A percentile compares a stretch with the other conserved stretches of the same genome.
These are phyloP conservation scores for Python bivittatus DNA, from an alignment of 2,113 vertebrate species.

Conservation along the genomic window DNA sequence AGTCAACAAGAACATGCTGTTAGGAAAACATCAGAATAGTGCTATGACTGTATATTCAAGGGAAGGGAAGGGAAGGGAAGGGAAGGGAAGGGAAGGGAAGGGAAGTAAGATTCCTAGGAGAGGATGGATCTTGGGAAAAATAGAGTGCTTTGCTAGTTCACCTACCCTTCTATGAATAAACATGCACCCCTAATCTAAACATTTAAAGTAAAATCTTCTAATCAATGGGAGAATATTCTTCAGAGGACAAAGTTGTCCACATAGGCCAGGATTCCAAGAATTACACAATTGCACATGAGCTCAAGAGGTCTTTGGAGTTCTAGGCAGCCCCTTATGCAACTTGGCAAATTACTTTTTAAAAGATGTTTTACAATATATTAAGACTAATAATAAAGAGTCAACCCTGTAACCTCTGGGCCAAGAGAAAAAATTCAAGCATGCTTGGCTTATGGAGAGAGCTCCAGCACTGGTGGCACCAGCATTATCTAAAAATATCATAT, in stretches of 20 bases:
- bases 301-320: neutral
- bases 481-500: neutral
- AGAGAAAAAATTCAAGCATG: neutral
- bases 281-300: neutral
- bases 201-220: neutral
- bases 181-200: neutral
- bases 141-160: neutral
- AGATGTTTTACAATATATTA: neutral
- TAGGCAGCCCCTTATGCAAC: too few relatives aligned
- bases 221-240: neutral
- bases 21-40: too few relatives aligned
- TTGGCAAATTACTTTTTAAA: neutral
- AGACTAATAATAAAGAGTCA: neutral
- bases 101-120: neutral
- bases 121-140: neutral
- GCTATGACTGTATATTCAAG: too few relatives aligned
- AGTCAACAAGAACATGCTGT: too few relatives aligned
- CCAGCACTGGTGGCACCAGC: too few relatives aligned
- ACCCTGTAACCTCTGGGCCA: neutral
- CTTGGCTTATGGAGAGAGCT: neutral
- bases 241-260: neutral
- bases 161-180: neutral
- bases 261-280: neutral
- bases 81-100: too few relatives aligned
- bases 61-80: too few relatives aligned